Conservation (phyloP, 2,888 invertebrate species). For the Pharmacophagus antenor region DNA sequence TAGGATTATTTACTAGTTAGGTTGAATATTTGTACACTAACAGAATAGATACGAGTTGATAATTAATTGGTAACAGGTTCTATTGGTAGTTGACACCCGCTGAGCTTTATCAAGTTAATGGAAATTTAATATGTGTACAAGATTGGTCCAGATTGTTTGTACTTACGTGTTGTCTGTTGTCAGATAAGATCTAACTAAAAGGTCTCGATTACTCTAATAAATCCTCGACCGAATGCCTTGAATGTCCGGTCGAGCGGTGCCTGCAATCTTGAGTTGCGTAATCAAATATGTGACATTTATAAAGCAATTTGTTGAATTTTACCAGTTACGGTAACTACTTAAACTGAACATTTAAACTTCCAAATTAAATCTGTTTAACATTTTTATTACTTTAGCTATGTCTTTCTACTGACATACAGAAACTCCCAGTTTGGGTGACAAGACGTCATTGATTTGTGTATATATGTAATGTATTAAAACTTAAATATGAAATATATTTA, state of each 20-base stretch:
- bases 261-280: conserved; percentile 16
- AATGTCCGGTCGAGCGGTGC: conserved; percentile 7
- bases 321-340: neutral
- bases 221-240: conserved; percentile 26
- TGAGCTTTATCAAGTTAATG: conserved; percentile 22
- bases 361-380: too few relatives aligned
- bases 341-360: neutral
- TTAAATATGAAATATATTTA: too few relatives aligned
- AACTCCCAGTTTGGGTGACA: too few relatives aligned
- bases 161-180: conserved; percentile 17
- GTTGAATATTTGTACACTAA: neutral
- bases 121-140: conserved; percentile 23
- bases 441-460: too few relatives aligned
- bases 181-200: conserved; percentile 29
- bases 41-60: conserved; percentile 1
- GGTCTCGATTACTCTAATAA: conserved; percentile 31
- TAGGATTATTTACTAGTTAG: neutral
- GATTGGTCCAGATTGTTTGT: conserved; percentile 22
- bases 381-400: too few relatives aligned
- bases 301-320: conserved; percentile 7
- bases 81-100: conserved; percentile 13
- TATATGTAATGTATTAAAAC: too few relatives aligned
- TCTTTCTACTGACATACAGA: too few relatives aligned
- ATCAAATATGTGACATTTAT: conserved; percentile 19
- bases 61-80: conserved; percentile 22